Evolutionary conservation across 2,888 invertebrate genomes (phyloP), one percentile per base, ranked within the genome.

Genomic region (Campoplex nolae): DNA sequence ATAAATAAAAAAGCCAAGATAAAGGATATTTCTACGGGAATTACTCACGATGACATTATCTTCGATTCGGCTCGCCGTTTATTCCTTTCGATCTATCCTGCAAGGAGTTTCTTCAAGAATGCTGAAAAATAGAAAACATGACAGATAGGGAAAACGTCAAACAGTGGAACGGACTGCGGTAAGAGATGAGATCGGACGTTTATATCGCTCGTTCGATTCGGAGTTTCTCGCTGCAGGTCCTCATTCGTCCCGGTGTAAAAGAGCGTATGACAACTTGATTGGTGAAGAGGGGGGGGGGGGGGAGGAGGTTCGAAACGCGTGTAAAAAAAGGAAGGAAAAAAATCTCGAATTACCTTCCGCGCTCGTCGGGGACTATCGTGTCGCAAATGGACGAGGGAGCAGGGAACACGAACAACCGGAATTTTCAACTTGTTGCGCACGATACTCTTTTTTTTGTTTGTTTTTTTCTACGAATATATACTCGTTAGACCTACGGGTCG

Each of bases 91-190:
- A 88, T 88, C 82, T 84, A 86, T 85, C 65, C 85, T 32, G 71
- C 95, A 96, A 97, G 96, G 95, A 97, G 95, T 96, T 97, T 97
- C 96, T 97, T 97, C 96, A 97, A 96, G 96, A 97, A 97, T 95
- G 97, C 97, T 97, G 96, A 92, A 96, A 96, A 95, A 93, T 96
- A 95, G 93, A 95, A 93, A 96, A 96, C 95, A 93, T 92, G 89
- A 93, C 93, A 92, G 92, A 93, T 88, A 92, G 92, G 92, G 92
- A 92, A 92, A 90, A 89, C 85, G 90, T 93, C 89, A 93, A 92
- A 91, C 89, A 68, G 88, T 88, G 86, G 86, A 80, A 42, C 18
- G 48, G 16, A 13, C 11, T 42, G 38, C 6, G 48, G 32, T 13
- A 16, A 32, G 18, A 62, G 62, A 16, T n/a, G 54, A 54, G 9